Evolutionary conservation across 2,797 vertebrate species (phyloP).

Genomic region (Aphelocoma californica): DNA sequence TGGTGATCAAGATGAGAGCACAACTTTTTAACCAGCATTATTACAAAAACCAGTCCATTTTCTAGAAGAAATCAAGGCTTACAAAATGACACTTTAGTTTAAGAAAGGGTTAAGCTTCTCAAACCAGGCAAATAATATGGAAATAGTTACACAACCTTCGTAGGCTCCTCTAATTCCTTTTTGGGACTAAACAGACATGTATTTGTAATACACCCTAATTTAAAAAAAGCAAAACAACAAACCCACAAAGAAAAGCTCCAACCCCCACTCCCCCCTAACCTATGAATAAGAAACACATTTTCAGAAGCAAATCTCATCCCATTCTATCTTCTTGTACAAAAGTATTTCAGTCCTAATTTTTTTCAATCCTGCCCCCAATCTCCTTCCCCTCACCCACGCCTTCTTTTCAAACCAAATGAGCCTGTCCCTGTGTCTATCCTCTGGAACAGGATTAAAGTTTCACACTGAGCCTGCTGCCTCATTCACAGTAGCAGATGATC

Average conservation of each 20-base stretch:
- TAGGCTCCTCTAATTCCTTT: constrained; percentile 7
- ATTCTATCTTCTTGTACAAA: background rate
- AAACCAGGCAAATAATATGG: background rate
- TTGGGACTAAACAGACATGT: background rate
- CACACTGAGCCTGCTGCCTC: background rate
- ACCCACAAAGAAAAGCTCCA: background rate
- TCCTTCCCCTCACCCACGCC: background rate
- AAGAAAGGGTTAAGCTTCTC: background rate
- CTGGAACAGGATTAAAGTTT: constrained; percentile 4
- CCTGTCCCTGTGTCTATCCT: background rate
- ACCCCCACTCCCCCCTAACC: background rate
- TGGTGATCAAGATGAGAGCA: background rate
- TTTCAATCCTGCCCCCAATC: background rate
- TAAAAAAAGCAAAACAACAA: background rate
- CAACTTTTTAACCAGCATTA: background rate
- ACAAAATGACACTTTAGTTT: background rate
- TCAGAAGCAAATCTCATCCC: background rate
- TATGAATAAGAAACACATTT: constrained; percentile 10
- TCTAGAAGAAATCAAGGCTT: background rate
- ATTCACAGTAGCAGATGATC: background rate
- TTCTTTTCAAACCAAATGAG: constrained; percentile 20
- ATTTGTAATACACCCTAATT: background rate
- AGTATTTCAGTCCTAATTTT: background rate
- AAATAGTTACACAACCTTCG: constrained; percentile 19
- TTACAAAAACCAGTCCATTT: background rate